phyloP scores from a whole-genome alignment of 2,888 invertebrate genomes.

The Hydrotaea cyrtoneurina region DNA sequence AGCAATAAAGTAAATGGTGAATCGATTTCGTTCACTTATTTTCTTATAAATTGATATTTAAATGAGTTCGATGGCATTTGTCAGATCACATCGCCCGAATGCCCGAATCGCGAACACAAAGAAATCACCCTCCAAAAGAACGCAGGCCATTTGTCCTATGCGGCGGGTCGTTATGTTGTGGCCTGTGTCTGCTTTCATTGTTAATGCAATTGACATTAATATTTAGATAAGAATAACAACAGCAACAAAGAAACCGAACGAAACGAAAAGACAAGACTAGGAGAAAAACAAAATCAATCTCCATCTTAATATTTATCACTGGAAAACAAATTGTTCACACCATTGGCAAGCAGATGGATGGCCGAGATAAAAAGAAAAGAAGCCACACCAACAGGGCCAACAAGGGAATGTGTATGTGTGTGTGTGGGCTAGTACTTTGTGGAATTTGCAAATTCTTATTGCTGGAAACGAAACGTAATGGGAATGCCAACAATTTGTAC shows the following conservation, averaged over 20 bases:
- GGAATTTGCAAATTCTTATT: background rate
- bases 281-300: background rate
- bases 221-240: slow-evolving; percentile 8
- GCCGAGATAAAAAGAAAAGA: background rate
- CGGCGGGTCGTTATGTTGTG: background rate
- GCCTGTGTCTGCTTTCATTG: background rate
- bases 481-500: slow-evolving; percentile 28
- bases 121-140: background rate
- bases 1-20: background rate
- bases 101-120: background rate
- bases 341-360: slow-evolving; percentile 16
- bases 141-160: background rate
- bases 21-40: background rate
- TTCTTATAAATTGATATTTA: background rate
- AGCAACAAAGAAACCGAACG: background rate
- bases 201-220: slow-evolving; percentile 1
- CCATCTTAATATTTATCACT: slow-evolving; percentile 10
- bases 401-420: no score
- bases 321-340: slow-evolving; percentile 25
- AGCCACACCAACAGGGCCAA: no score
- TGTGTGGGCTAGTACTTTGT: background rate
- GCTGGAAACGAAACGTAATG: background rate
- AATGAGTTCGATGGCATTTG: background rate
- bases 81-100: background rate
- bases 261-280: background rate